Evolutionary conservation across 2,888 invertebrate species (phyloP).

Genomic region (Didymodactylos carnosus): DNA sequence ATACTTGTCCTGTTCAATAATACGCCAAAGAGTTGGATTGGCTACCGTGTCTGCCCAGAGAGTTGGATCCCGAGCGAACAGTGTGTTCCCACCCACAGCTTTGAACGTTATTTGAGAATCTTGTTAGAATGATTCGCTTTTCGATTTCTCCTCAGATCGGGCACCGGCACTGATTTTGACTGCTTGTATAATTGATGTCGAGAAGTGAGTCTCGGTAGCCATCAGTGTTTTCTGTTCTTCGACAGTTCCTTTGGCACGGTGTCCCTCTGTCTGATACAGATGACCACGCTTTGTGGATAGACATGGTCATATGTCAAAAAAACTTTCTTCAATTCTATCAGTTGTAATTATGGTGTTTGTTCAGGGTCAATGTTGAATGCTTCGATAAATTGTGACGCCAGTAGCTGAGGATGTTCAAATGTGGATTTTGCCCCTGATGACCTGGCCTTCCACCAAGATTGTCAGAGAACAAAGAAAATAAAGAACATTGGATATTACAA

Average conservation of each 20-base stretch:
- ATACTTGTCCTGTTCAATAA: not conserved
- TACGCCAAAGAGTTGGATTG: not conserved
- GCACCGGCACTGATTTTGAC: not conserved
- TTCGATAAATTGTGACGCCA: not conserved
- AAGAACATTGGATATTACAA: no score
- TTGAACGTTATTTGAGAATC: not conserved
- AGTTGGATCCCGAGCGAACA: not conserved
- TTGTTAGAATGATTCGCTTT: not conserved
- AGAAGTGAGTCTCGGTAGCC: not conserved
- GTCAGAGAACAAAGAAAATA: no score
- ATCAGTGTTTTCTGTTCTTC: not conserved
- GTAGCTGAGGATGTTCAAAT: no score
- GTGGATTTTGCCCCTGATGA: no score
- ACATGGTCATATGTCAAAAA: not conserved
- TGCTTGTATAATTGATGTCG: not conserved
- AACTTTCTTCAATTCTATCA: not conserved
- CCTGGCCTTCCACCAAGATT: no score
- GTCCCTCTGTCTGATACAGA: not conserved
- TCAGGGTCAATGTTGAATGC: not conserved
- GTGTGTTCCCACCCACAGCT: not conserved
- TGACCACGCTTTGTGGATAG: not conserved
- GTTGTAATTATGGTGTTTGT: not conserved
- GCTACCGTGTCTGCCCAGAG: not conserved
- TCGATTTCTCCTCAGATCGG: not conserved
- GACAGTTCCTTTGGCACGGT: not conserved